Percentiles rank a stretch among this genome's conserved stretches.
Evolutionary conservation across 2,113 vertebrate genomes (phyloP).

Genomic region (Ptychochromis oligacanthus): DNA sequence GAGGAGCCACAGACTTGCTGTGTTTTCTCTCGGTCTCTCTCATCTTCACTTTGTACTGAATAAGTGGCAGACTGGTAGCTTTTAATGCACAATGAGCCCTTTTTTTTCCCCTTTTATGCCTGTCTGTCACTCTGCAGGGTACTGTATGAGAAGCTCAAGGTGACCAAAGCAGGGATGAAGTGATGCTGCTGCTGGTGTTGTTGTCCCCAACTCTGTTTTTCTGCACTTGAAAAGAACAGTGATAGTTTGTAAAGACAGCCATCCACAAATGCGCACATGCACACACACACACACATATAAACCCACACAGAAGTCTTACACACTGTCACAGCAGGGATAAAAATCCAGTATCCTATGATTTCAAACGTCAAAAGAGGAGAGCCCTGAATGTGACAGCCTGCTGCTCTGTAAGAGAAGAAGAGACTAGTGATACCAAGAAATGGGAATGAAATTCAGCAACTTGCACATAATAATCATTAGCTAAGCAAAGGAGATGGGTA

Average conservation of each 20-base stretch:
- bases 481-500: neutral
- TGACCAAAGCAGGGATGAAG: constrained; percentile 20
- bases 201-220: neutral
- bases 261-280: neutral
- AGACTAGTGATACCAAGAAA: neutral
- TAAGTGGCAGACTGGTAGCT: neutral
- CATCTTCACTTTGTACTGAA: constrained; percentile 4
- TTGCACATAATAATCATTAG: neutral
- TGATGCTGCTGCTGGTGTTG: neutral
- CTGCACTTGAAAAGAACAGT: constrained; percentile 9
- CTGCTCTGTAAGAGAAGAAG: neutral
- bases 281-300: neutral
- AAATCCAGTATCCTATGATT: constrained; percentile 18
- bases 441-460: neutral
- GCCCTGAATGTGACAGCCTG: neutral
- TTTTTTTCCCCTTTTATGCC: constrained; percentile 9
- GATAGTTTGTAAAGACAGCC: neutral
- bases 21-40: neutral
- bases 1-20: constrained; percentile 6
- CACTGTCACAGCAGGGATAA: neutral
- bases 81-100: constrained; percentile 7
- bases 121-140: constrained; percentile 10
- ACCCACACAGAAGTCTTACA: neutral
- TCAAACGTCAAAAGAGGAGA: constrained; percentile 33
- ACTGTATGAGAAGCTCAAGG: constrained; percentile 20